Base-by-base conservation (phyloP, 2,797 vertebrate species). In the Sibirionetta formosa region DNA sequence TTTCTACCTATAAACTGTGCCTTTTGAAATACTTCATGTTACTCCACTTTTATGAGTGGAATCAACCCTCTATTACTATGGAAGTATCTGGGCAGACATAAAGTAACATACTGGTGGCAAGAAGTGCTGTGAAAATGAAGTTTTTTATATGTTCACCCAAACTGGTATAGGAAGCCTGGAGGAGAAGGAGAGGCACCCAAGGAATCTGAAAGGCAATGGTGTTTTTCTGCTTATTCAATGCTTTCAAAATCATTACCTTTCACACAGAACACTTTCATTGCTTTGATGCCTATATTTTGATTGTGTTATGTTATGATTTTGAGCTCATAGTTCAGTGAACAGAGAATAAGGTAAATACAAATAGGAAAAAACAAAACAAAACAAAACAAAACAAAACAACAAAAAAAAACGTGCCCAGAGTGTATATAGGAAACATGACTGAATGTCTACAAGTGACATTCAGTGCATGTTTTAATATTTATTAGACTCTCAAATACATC, bases 241-340 rank as follows among this genome's bases (percentile, higher is more conserved):
- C 27, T 40, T 8, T 44, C 63, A 38, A 69, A 90, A 68, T 68
- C 8, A 5, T 72, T 68, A 72, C n/a, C 29, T 83, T 95, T 84
- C 27, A 71, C 54, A 93, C 84, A 48, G 6, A 77, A 48, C 17
- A 18, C 76, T 91, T 93, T 84, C 9, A 3, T 63, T 85, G 35
- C 66, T 84, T 81, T 84, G 40, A 61, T 88, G 70, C 33, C 54
- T 78, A 12, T 19, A 58, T 86, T 82, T 91, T 73, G 11, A 79
- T 91, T 66, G 48, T n/a, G 4, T 65, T 69, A 13, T 63, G 14
- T 82, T 85, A 58, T 26, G 2, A 12, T 73, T 84, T 92, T 86
- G 54, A 68, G 42, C 29, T 89, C 17, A 31, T 20, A 3, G 40
- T 86, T 78, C 65, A 69, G 22, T 57, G 50, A 71, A 11, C 31